These are phyloP conservation scores for Phrynocephalus guinanensis DNA, from an alignment of 2,797 vertebrate genomes.

Conservation along the genomic window DNA sequence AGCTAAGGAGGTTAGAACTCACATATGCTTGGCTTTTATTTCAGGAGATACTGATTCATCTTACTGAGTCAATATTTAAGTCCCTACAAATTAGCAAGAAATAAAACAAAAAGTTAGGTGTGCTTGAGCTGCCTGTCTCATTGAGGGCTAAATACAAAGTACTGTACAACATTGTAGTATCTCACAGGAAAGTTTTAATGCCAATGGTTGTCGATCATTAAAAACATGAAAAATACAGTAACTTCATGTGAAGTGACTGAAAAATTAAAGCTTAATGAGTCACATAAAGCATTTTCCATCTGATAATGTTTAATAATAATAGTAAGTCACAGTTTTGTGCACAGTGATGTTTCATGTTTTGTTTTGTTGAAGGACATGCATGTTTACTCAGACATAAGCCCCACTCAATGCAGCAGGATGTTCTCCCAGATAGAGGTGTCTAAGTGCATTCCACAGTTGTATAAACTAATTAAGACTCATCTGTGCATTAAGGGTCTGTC, in stretches of 20 bases:
- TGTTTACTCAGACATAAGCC: neutral
- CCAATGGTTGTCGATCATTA: conserved; percentile 54
- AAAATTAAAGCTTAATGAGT: neutral
- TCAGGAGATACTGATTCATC: neutral
- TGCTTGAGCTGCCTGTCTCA: neutral
- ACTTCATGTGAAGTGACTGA: conserved; percentile 19
- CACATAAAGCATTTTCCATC: neutral
- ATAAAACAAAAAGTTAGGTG: neutral
- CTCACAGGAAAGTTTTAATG: conserved; percentile 35
- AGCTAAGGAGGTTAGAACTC: neutral
- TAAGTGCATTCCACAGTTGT: neutral
- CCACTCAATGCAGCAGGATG: neutral
- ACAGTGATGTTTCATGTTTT: neutral
- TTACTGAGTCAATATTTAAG: neutral
- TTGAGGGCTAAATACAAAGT: neutral
- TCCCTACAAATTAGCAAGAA: neutral
- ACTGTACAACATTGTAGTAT: neutral
- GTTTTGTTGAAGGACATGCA: neutral
- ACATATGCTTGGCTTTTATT: neutral
- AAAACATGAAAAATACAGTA: conserved; percentile 51
- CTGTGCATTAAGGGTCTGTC: neutral
- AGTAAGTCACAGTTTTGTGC: neutral
- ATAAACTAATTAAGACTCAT: neutral
- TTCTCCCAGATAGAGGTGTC: neutral
- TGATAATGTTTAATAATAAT: neutral